Percentiles rank a stretch among this genome's conserved stretches.
These are phyloP conservation scores for Venturia canescens DNA, from an alignment of 1,140 invertebrate species.

Conservation along the genomic window DNA sequence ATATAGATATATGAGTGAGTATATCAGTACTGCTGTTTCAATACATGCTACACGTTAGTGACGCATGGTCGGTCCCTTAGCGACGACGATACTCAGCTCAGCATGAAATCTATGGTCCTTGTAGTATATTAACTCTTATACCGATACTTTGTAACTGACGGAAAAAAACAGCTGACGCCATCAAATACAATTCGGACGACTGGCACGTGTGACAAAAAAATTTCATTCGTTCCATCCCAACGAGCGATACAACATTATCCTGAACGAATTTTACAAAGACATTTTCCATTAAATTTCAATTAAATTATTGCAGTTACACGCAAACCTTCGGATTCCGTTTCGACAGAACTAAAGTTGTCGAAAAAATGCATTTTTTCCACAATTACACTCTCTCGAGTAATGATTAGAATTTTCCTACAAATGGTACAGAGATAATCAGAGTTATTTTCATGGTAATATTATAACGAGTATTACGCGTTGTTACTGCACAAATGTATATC, in stretches of 20 bases:
- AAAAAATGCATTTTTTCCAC: too few relatives aligned
- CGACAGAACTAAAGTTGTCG: neutral
- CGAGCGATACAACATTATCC: too few relatives aligned
- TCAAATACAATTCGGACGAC: neutral
- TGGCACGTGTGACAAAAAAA: neutral
- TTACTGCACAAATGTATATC: too few relatives aligned
- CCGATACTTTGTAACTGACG: neutral
- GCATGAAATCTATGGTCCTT: slow-evolving; percentile 52
- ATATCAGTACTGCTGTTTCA: neutral
- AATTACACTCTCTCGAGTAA: too few relatives aligned
- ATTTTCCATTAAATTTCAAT: too few relatives aligned
- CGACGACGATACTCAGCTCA: slow-evolving; percentile 29
- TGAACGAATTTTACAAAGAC: too few relatives aligned
- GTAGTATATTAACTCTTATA: slow-evolving; percentile 4
- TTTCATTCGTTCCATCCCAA: neutral
- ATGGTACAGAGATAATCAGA: too few relatives aligned
- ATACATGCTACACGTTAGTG: slow-evolving; percentile 55
- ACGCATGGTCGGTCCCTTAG: slow-evolving; percentile 59
- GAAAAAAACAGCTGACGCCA: neutral
- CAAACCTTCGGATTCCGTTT: neutral
- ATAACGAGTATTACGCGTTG: too few relatives aligned
- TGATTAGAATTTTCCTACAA: too few relatives aligned
- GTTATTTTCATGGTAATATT: too few relatives aligned
- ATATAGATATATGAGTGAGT: neutral
- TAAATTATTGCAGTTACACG: too few relatives aligned